Conservation (phyloP, 30 jellyfish, hydroid and myxozoan species). For the Aurelia aurita region DNA sequence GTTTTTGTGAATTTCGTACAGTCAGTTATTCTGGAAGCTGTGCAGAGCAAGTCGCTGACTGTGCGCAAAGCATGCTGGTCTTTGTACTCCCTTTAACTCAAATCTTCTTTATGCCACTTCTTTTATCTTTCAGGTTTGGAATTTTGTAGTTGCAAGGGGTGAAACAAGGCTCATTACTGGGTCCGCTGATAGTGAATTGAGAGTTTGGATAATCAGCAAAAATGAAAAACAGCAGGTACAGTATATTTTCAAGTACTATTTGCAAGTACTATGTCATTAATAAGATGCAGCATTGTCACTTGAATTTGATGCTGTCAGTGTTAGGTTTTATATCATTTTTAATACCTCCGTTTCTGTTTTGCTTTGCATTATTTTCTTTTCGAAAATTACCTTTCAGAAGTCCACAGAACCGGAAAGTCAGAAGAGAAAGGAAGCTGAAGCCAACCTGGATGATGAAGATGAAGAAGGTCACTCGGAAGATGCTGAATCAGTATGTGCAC, state of each 20-base stretch:
- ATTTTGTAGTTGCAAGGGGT: constrained; percentile 38
- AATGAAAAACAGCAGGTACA: constrained; percentile 13
- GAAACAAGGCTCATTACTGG: constrained; percentile 95
- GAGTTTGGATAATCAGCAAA: constrained; percentile 74
- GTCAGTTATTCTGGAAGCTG: too few species aligned
- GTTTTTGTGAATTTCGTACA: too few species aligned
- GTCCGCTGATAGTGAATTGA: constrained; percentile 91
- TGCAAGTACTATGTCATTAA: too few species aligned
- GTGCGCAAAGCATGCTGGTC: too few species aligned
- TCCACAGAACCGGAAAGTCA: background rate
- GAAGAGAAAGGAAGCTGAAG: constrained; percentile 41
- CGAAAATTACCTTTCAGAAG: background rate
- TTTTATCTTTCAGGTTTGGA: constrained; percentile 77
- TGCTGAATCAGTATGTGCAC: background rate
- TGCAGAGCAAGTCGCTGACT: too few species aligned
- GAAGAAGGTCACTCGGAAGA: constrained; percentile 2
- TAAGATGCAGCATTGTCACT: too few species aligned
- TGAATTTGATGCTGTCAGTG: too few species aligned
- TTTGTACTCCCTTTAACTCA: too few species aligned
- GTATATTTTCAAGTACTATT: too few species aligned
- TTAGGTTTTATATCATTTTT: too few species aligned
- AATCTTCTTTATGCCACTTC: background rate
- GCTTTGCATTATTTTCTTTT: too few species aligned
- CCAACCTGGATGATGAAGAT: constrained; percentile 20
- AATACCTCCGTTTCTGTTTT: too few species aligned